These are phyloP conservation scores for Acrobasis consociella DNA, from an alignment of 2,888 invertebrate species.

Conservation along the genomic window DNA sequence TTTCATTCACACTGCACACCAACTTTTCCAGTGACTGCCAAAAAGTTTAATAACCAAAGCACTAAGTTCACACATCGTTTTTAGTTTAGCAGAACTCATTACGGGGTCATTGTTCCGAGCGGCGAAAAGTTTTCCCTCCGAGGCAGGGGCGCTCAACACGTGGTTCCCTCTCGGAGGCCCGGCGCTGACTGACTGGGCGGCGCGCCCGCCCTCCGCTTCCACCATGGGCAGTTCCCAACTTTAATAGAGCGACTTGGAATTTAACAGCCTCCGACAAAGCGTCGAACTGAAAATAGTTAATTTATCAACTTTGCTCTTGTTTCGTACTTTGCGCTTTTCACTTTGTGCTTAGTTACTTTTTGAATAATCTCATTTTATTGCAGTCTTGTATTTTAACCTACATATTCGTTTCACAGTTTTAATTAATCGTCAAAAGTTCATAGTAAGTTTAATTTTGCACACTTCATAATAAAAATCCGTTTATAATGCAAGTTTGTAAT, in stretches of 20 bases:
- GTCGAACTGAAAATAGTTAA: conserved; percentile 16
- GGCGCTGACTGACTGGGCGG: conserved; percentile 44
- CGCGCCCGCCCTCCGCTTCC: conserved; percentile 31
- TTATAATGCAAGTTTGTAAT: too few relatives aligned
- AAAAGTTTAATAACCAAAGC: conserved; percentile 40
- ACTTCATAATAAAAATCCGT: too few relatives aligned
- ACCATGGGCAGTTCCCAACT: conserved; percentile 16
- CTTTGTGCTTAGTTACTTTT: not conserved
- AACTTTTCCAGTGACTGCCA: conserved; percentile 38
- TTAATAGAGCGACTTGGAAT: conserved; percentile 24
- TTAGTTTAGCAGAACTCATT: conserved; percentile 29
- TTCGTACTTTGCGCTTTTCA: not conserved
- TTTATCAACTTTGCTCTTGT: conserved; percentile 3
- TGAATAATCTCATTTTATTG: too few relatives aligned
- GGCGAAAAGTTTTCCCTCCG: conserved; percentile 69
- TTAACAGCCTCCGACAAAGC: conserved; percentile 16
- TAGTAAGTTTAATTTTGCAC: too few relatives aligned
- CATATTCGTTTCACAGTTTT: too few relatives aligned
- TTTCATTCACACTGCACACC: conserved; percentile 42
- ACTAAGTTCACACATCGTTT: conserved; percentile 47
- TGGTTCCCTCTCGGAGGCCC: conserved; percentile 40
- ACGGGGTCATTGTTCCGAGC: conserved; percentile 35
- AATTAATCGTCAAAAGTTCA: too few relatives aligned
- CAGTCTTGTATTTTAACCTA: too few relatives aligned
- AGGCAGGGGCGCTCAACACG: conserved; percentile 41